A percentile compares a stretch with the other conserved stretches of the same genome.
phyloP scores from a whole-genome alignment of 2,888 invertebrate species.

The Dryococelus australis region DNA sequence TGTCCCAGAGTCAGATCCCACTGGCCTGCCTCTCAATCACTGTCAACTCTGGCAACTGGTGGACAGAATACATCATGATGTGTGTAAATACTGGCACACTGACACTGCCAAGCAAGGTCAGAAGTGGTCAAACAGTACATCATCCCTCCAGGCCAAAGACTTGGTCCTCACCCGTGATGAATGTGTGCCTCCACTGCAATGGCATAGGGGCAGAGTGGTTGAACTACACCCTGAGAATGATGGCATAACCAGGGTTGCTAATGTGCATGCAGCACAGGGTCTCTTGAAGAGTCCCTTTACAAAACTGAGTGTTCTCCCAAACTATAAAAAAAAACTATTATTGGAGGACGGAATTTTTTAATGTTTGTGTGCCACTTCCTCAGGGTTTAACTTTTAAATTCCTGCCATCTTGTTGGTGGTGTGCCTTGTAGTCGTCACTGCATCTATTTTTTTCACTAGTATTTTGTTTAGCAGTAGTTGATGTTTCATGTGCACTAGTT shows the following conservation, averaged over 20 bases:
- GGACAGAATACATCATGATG: slow-evolving; percentile 48
- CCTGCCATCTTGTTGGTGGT: no score
- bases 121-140: slow-evolving; percentile 46
- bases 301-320: neutral
- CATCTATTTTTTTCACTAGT: no score
- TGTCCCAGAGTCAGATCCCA: no score
- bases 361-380: no score
- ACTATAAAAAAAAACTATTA: no score
- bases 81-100: slow-evolving; percentile 46
- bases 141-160: slow-evolving; percentile 47
- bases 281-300: neutral
- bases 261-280: slow-evolving; percentile 48
- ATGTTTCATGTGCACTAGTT: no score
- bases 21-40: slow-evolving; percentile 38
- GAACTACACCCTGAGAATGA: slow-evolving; percentile 51
- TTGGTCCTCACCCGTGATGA: slow-evolving; percentile 53
- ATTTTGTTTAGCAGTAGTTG: no score
- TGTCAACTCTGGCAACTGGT: slow-evolving; percentile 48
- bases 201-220: slow-evolving; percentile 50
- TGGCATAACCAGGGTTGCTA: slow-evolving; percentile 49
- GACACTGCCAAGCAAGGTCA: slow-evolving; percentile 51
- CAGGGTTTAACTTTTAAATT: no score
- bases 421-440: no score
- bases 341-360: no score
- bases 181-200: slow-evolving; percentile 49